These are phyloP conservation scores for Nestor notabilis DNA, from an alignment of 2,113 vertebrate genomes.

Conservation along the genomic window DNA sequence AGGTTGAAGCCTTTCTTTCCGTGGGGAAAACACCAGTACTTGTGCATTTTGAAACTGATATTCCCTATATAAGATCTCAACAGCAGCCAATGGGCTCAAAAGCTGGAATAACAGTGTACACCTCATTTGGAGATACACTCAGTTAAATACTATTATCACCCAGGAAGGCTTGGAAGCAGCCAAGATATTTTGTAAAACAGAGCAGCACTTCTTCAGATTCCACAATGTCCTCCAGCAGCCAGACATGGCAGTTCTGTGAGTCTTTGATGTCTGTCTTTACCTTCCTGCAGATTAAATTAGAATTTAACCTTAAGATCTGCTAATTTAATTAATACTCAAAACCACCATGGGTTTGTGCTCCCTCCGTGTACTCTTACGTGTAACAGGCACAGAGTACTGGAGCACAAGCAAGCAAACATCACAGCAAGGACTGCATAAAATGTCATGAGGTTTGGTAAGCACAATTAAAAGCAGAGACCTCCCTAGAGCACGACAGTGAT, in stretches of 20 bases:
- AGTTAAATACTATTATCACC: neutral
- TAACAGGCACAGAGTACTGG: neutral
- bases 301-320: neutral
- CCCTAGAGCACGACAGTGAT: neutral
- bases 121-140: neutral
- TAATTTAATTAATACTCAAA: neutral
- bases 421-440: neutral
- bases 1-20: neutral
- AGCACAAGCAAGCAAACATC: neutral
- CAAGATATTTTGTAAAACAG: neutral
- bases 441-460: slow-evolving; percentile 16
- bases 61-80: neutral
- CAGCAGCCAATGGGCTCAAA: neutral
- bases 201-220: neutral
- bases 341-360: neutral
- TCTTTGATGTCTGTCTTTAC: neutral
- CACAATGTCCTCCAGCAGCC: neutral
- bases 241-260: neutral
- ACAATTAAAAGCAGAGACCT: slow-evolving; percentile 42
- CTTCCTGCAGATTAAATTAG: neutral
- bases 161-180: neutral
- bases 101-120: neutral
- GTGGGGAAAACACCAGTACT: neutral
- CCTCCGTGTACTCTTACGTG: neutral
- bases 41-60: neutral